These are phyloP conservation scores for Zaprionus davidi DNA, from an alignment of 1,140 invertebrate species.

Conservation along the genomic window DNA sequence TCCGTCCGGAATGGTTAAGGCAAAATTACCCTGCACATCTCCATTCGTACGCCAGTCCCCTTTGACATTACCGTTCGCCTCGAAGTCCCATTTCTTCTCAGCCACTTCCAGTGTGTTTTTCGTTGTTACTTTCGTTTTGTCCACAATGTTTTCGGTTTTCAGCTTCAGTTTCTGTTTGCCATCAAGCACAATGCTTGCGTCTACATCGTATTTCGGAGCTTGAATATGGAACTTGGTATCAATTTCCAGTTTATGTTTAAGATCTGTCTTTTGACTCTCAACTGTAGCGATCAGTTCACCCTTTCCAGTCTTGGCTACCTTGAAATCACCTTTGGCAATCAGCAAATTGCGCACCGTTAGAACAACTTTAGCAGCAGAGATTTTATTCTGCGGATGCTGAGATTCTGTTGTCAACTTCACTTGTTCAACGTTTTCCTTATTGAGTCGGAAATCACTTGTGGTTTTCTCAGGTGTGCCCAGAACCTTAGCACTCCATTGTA, in stretches of 20 bases:
- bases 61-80: constrained; percentile 84
- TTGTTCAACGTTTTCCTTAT: constrained; percentile 55
- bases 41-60: constrained; percentile 85
- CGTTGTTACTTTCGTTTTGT: constrained; percentile 86
- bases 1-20: constrained; percentile 66
- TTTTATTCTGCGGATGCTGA: constrained; percentile 70
- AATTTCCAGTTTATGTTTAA: constrained; percentile 87
- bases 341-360: constrained; percentile 86
- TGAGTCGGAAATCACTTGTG: constrained; percentile 54
- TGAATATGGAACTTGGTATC: constrained; percentile 86
- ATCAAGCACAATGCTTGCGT: constrained; percentile 87
- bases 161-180: constrained; percentile 87
- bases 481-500: constrained; percentile 66
- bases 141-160: constrained; percentile 86
- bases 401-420: constrained; percentile 62
- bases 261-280: constrained; percentile 85
- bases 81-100: constrained; percentile 85
- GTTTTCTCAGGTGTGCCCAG: constrained; percentile 74
- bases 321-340: constrained; percentile 86
- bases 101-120: constrained; percentile 85
- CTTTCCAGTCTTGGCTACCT: constrained; percentile 85
- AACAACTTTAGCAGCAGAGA: constrained; percentile 85
- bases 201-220: constrained; percentile 86
- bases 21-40: constrained; percentile 79
- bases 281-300: constrained; percentile 86